Evolutionary conservation across 2,113 vertebrate genomes (phyloP), one percentile per base, ranked within the genome.

Genomic region (Vimba vimba): DNA sequence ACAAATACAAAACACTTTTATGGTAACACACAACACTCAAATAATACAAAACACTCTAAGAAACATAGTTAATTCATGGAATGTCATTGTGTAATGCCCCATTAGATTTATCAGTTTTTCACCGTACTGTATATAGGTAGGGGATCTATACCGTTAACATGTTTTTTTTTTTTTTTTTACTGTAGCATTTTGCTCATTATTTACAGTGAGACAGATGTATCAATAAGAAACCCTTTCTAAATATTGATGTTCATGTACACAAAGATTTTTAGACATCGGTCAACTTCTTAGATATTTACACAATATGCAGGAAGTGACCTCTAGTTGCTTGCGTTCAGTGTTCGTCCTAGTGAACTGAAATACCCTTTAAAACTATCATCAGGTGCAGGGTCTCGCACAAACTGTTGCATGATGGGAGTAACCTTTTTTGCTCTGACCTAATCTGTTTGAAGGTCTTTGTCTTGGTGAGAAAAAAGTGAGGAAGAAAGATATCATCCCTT

Each of bases 371-470:
- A 87, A 69, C 55, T 77, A 77, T 60, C 75, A 59, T 87, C 79
- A 79, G 76, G 83, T 86, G 79, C 77, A 78, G 76, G 47, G 64
- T 79, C 75, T 86, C 77, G 80, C 71, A 64, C 86, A 87, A 84
- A 88, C 89, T 82, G 86, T 88, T 90, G 89, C 89, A 90, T 89
- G 79, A 89, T 86, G 76, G 86, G 69, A 87, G 76, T 82, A 85
- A 87, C 78, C 80, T 87, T 91, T 88, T 83, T 84, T 84, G 45
- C 87, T 69, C 71, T 84, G 87, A 90, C 85, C 74, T 79, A 69
- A 79, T 79, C 86, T 88, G 84, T 76, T 90, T 86, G 86, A 88
- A 88, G 87, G 79, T 82, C 86, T 90, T 87, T 85, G 82, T 88
- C 81, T 89, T 59, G 68, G 52, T 62, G 82, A 87, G 62, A 71